Evolutionary conservation across 2,113 vertebrate genomes (phyloP), one percentile per base, ranked within the genome.

Genomic region (Salvelinus alpinus): DNA sequence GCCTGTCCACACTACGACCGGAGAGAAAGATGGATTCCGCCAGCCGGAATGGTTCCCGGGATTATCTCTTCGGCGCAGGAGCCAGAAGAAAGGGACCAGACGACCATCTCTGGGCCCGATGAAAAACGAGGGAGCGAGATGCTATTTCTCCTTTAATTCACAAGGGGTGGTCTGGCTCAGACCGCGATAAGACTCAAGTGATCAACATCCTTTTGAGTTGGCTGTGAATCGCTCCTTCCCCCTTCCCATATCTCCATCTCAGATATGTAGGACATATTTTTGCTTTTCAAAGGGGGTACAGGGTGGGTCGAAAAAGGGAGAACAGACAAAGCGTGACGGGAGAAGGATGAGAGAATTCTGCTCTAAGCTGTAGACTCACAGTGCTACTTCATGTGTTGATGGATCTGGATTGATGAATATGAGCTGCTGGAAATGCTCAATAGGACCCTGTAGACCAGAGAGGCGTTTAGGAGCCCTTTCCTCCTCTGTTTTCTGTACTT

Each of bases 101-200:
- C 64, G 71, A 86, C 87, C 89, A 89, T 91, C 86, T 88, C 86
- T 65, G 87, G 80, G 81, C 80, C 51, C 51, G 80, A 87, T 93
- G 93, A 94, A 92, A 93, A 93, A 94, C 92, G 91, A 93, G 90
- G 78, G 69, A 79, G 85, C 25, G 64, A 87, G 91, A 94, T 92
- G 90, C 90, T 91, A 91, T 92, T 93, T 92, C 90, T 91, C 84
- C 90, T 92, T 92, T 93, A 94, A 93, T 93, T 93, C 92, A 89
- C 91, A 85, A 91, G 89, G 87, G 90, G 91, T 92, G 91, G 91
- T 87, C 89, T 90, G 92, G 88, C 90, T 88, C 72, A 77, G 87
- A 79, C 73, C 27, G 88, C 73, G 91, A 94, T 94, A 94, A 93
- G 91, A 88, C 87, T 78, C 84, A 82, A 92, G 91, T 91, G 91